phyloP scores from a whole-genome alignment of 2,888 invertebrate species.

The Tetranychus piercei region DNA sequence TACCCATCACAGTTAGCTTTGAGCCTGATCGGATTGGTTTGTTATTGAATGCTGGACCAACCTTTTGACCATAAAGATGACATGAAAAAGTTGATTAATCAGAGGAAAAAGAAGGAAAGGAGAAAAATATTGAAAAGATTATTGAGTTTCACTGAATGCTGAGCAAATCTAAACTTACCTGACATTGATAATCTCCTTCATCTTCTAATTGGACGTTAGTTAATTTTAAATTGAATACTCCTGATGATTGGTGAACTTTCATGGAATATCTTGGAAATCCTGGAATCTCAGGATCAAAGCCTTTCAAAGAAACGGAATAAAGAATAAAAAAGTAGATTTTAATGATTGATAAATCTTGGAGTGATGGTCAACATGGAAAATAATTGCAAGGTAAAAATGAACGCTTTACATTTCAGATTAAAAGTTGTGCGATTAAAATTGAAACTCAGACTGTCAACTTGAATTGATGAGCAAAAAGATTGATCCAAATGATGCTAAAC shows the following conservation, averaged over 20 bases:
- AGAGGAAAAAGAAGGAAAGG: neutral
- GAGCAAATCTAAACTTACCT: constrained; percentile 41
- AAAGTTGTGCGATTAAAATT: too few species aligned
- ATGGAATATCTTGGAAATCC: constrained; percentile 74
- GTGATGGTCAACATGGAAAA: too few species aligned
- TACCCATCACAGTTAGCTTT: constrained; percentile 72
- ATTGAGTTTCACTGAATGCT: neutral
- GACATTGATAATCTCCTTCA: constrained; percentile 89
- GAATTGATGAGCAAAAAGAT: too few species aligned
- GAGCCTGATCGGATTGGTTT: constrained; percentile 63
- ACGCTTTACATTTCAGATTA: too few species aligned
- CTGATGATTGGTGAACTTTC: constrained; percentile 59
- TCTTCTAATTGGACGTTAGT: constrained; percentile 70
- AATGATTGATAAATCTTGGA: neutral
- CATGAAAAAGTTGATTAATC: neutral
- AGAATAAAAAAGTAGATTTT: neutral
- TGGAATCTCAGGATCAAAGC: constrained; percentile 37
- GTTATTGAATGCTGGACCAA: constrained; percentile 27
- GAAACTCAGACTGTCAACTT: too few species aligned
- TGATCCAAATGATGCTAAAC: too few species aligned
- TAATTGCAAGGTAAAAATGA: too few species aligned
- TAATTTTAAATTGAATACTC: constrained; percentile 72
- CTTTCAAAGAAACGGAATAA: constrained; percentile 29
- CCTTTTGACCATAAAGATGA: constrained; percentile 20
- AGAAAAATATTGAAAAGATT: neutral